Base-by-base conservation (phyloP, 2,797 vertebrate genomes). In the Ibycter americanus region DNA sequence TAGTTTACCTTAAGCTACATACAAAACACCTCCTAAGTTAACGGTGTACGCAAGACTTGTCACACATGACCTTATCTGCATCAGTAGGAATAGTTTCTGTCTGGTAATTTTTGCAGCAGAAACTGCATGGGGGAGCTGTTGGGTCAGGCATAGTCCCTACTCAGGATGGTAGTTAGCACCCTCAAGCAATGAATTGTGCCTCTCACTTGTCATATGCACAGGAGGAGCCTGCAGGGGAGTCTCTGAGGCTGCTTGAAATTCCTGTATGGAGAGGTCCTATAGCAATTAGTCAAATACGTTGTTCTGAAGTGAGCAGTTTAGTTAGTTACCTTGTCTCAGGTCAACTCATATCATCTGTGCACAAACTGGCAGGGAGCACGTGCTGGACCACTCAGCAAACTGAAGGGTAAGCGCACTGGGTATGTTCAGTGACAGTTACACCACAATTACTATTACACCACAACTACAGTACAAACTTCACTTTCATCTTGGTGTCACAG, bases 11-110 rank as follows among this genome's bases (percentile, higher is more conserved):
- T 63, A 59, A 68, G 20, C 27, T 68, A 9, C 2, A 0, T n/a
- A 23, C 4, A 18, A 20, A 79, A 31, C 10, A 13, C 9, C 8
- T 65, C 10, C 58, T 47, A 1, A 13, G 3, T 67, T 78, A 38
- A 44, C 32, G 42, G 15, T 40, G 3, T 61, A 10, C 14, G 1
- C 23, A n/a, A 49, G 23, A 16, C 6, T 49, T 49, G 17, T 73
- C 3, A 2, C 38, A 25, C 1, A 0, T 27, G 20, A 58, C 12
- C 2, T 54, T 74, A 54, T 7, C 31, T 52, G 18, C 56, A 32
- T 31, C 15, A 52, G n/a, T 21, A 55, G n/a, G 19, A 79, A 26
- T 61, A 12, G 40, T 79, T 87, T 79, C 40, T 68, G 4, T 58
- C 25, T 16, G 32, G 26, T 79, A 2, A 5, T 79, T 91, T 94